Evolutionary conservation across 2,888 invertebrate genomes (phyloP).

Genomic region (Caenorhabditis zanzibari): DNA sequence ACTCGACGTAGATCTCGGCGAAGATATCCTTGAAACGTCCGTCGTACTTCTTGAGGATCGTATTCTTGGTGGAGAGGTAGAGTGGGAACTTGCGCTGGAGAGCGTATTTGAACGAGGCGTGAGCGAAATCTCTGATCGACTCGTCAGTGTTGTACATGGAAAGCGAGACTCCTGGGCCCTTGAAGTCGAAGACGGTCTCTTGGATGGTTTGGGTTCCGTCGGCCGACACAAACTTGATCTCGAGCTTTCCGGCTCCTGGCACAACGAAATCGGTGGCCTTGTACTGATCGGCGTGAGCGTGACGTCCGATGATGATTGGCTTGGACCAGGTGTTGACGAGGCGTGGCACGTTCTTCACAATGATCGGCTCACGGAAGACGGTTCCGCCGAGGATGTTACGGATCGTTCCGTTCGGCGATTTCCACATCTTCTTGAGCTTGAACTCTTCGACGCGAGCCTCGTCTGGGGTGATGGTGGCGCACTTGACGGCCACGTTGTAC

Average conservation of each 20-base stretch:
- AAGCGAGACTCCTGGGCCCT: slow-evolving; percentile 89
- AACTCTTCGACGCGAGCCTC: slow-evolving; percentile 93
- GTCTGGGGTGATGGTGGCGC: slow-evolving; percentile 98
- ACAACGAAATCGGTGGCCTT: slow-evolving; percentile 97
- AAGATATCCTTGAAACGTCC: slow-evolving; percentile 95
- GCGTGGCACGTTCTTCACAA: slow-evolving; percentile 90
- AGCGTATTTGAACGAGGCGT: slow-evolving; percentile 94
- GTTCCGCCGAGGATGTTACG: slow-evolving; percentile 86
- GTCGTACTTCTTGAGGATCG: slow-evolving; percentile 92
- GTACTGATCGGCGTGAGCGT: slow-evolving; percentile 91
- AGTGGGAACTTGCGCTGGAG: slow-evolving; percentile 90
- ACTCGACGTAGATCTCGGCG: slow-evolving; percentile 91
- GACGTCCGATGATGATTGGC: slow-evolving; percentile 98
- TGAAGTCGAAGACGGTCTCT: slow-evolving; percentile 74
- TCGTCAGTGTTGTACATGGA: slow-evolving; percentile 97
- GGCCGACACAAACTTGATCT: slow-evolving; percentile 88
- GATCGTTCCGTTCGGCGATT: slow-evolving; percentile 86
- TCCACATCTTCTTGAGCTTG: slow-evolving; percentile 86
- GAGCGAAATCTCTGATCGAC: slow-evolving; percentile 91
- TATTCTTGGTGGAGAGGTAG: slow-evolving; percentile 90
- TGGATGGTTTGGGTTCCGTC: slow-evolving; percentile 76
- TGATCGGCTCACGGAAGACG: slow-evolving; percentile 86
- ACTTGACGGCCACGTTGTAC: slow-evolving; percentile 98
- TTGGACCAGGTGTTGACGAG: slow-evolving; percentile 96
- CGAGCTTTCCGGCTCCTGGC: slow-evolving; percentile 92